Evolutionary conservation across 1,140 invertebrate species (phyloP).

Genomic region (Cydia amplana): DNA sequence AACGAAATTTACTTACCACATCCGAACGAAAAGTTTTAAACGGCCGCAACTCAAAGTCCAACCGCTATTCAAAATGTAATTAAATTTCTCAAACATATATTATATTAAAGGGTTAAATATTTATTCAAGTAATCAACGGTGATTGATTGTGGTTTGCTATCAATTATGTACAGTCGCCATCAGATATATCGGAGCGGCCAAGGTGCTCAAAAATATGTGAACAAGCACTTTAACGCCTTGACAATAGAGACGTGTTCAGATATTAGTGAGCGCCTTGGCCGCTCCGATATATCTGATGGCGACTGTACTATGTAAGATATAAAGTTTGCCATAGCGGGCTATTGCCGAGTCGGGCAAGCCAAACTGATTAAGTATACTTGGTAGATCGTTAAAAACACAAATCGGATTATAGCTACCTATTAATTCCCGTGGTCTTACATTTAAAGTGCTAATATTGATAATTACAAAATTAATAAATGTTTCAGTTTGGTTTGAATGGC

Average conservation of each 20-base stretch:
- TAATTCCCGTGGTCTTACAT: background rate
- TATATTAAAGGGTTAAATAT: background rate
- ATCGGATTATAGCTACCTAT: background rate
- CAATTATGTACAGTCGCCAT: background rate
- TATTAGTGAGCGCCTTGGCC: no score
- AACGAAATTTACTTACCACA: background rate
- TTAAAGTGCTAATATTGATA: no score
- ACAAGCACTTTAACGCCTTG: no score
- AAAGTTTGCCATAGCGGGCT: background rate
- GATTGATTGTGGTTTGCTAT: background rate
- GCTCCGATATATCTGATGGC: no score
- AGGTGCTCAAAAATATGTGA: no score
- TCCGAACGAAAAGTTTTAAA: background rate
- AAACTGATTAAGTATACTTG: background rate
- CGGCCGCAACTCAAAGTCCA: background rate
- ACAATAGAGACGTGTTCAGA: no score
- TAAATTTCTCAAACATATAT: background rate
- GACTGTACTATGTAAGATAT: no score
- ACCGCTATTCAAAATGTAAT: background rate
- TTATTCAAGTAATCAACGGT: conserved; percentile 1
- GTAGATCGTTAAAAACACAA: background rate
- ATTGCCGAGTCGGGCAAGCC: background rate
- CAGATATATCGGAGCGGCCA: no score
- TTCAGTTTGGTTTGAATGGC: no score
- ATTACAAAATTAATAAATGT: no score